Evolutionary conservation across 2,113 vertebrate species (phyloP), one percentile per base, ranked within the genome.

Genomic region (Saguinus imperator): DNA sequence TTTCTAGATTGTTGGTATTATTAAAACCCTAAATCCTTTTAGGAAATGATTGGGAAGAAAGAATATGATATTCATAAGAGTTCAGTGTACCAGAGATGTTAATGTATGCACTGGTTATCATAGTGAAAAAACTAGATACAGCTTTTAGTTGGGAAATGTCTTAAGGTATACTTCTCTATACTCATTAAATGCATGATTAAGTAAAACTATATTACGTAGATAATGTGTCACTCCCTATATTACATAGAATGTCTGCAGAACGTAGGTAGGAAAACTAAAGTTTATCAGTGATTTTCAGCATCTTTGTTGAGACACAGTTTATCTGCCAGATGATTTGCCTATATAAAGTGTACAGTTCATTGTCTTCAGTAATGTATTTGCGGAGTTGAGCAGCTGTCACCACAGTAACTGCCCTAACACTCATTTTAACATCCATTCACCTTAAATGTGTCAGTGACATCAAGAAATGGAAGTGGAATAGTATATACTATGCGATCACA

Each of bases 391-490:
- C 40, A 76, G 17, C 14, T 35, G 57, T 87, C 66, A 35, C 29
- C 25, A 55, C 5, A n/a, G 2, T 45, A 18, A 92, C 23, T 73
- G 84, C 50, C n/a, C 20, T 43, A 76, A 91, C 91, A 57, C 61
- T 96, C n/a, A 21, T 58, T 89, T 91, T 77, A 58, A 81, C 45
- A 89, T 75, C 61, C 37, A 43, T 48, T 94, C 80, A 87, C 55
- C 23, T 81, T 94, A 57, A 85, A 29, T 77, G 29, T 79, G 76
- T 87, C 77, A 77, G 35, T 82, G 88, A 3, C 16, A 4, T 57
- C n/a, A 70, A 70, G 61, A 95, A 86, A 73, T 64, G 79, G 32
- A 43, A 50, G 43, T 73, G 52, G 84, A 80, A 57, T 70, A 18
- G 68, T 79, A 3, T 61, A 17, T n/a, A 48, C 40, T 52, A 32